Evolutionary conservation across 2,113 vertebrate genomes (phyloP), one percentile per base, ranked within the genome.

Genomic region (Trichechus manatus): DNA sequence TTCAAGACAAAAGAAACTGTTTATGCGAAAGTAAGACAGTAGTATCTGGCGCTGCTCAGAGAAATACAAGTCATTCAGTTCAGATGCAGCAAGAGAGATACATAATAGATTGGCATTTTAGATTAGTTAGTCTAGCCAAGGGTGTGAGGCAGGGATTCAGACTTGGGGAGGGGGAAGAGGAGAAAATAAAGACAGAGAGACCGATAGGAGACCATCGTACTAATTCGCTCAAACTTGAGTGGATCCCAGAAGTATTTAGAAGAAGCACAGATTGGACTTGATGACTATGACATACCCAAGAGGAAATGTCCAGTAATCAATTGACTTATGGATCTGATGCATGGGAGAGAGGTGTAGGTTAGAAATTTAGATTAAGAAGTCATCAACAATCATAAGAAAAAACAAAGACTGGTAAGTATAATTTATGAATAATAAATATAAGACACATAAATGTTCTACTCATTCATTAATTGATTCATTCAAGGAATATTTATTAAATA

Each of bases 401-500:
- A 36, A 42, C 44, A 27, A 66, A 13, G 9, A 92, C 27, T 75
- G 8, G 63, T 74, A 70, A 63, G 25, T 25, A 0, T 70, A 63
- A 61, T 74, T 81, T 82, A 77, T 6, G 44, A 17, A 86, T 31
- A 82, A 94, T 17, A 87, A 96, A 77, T 44, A 10, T n/a, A 50
- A 70, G 22, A 44, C 4, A 50, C 36, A 91, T 44, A 78, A 59
- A 91, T 39, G 8, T 39, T 22, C 8, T 44, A 33, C 19, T 91
- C 4, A 44, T 33, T 53, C 39, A 9, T 87, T 92, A 7, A 47
- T 36, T 39, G 25, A 22, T 15, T 83, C 29, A 50, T 47, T 77
- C 22, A 44, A 31, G 53, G 66, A 66, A 33, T 88, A 42, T 63
- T 90, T 93, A 63, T 86, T 74, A 86, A 92, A 72, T n/a, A 29